Evolutionary conservation across 2,888 invertebrate species (phyloP).

Genomic region (Terebella lapidaria): DNA sequence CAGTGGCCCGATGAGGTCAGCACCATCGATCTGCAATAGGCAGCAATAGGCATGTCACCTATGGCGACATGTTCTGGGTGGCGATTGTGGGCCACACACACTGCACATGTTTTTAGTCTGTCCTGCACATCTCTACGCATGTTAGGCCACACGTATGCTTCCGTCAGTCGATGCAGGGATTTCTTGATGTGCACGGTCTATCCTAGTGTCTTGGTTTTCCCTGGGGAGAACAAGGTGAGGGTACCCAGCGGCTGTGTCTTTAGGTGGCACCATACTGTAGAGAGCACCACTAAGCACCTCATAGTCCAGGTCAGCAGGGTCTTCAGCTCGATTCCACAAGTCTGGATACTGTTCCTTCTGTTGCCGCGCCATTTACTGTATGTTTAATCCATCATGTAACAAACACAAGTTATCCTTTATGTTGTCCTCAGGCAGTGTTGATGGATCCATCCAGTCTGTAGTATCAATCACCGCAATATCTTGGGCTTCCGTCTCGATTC

Average conservation of each 20-base stretch:
- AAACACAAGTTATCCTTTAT: not conserved
- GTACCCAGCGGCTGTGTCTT: not conserved
- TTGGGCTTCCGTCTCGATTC: no score
- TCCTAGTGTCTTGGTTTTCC: not conserved
- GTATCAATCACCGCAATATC: slow-evolving; percentile 4
- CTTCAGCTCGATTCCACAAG: not conserved
- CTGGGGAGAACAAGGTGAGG: not conserved
- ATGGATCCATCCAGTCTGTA: slow-evolving; percentile 9
- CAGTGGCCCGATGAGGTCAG: slow-evolving; percentile 11
- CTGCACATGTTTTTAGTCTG: not conserved
- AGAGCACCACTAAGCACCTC: not conserved
- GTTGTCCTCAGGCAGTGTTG: slow-evolving; percentile 4
- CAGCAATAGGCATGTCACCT: slow-evolving; percentile 8
- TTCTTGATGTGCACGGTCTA: slow-evolving; percentile 4
- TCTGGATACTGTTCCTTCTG: not conserved
- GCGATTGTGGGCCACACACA: not conserved
- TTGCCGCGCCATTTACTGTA: not conserved
- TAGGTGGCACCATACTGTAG: not conserved
- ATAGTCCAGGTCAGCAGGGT: not conserved
- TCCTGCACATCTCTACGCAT: slow-evolving; percentile 3
- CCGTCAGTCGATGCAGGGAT: not conserved
- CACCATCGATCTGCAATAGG: not conserved
- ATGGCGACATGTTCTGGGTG: slow-evolving; percentile 2
- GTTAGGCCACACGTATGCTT: slow-evolving; percentile 11
- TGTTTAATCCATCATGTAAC: slow-evolving; percentile 4